Conservation (phyloP, 2,797 vertebrate species). For the Euphonia xanthogaster region DNA sequence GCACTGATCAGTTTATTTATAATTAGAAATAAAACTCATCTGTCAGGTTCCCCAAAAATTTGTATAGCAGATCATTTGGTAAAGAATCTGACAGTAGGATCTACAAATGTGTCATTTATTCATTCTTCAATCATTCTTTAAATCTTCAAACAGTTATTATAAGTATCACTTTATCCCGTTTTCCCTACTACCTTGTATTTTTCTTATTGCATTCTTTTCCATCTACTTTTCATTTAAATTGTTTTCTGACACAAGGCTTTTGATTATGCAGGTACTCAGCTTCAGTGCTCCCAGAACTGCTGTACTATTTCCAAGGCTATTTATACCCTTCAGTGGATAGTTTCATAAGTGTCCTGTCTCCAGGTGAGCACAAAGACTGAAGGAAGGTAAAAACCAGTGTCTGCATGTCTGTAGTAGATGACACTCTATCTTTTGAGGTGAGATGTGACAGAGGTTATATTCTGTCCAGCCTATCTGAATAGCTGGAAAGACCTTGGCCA, state of each 20-base stretch:
- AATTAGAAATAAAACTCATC: neutral
- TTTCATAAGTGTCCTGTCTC: neutral
- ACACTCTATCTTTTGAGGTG: neutral
- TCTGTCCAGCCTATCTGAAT: neutral
- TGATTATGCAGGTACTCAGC: neutral
- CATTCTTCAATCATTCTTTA: neutral
- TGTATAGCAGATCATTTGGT: neutral
- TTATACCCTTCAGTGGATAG: neutral
- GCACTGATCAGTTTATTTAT: neutral
- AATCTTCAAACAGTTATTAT: neutral
- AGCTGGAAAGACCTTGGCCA: neutral
- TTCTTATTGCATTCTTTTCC: neutral
- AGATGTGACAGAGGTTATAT: neutral
- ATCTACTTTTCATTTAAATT: neutral
- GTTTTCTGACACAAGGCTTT: neutral
- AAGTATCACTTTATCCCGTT: neutral
- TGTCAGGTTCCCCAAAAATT: neutral
- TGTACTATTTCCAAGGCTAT: neutral
- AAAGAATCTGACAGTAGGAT: neutral
- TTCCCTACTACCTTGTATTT: neutral
- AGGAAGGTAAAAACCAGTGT: neutral
- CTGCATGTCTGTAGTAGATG: neutral
- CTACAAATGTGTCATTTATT: neutral
- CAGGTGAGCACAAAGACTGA: neutral
- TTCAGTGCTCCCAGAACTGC: neutral